Evolutionary conservation across 2,113 vertebrate genomes (phyloP).

Genomic region (Sitta europaea): DNA sequence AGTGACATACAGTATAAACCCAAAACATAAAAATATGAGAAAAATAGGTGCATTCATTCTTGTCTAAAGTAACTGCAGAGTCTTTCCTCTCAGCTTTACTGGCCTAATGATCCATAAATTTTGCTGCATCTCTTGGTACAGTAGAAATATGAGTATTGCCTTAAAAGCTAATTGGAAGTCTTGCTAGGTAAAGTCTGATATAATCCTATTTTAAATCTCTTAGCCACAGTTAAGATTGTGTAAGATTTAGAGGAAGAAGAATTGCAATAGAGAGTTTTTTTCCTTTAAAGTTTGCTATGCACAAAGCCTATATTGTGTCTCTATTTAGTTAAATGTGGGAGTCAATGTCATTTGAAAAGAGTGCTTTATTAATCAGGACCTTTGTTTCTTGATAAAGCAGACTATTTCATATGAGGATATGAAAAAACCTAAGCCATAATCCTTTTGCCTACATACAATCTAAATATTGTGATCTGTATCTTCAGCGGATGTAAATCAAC

Average conservation of each 20-base stretch:
- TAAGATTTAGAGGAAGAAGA: background rate
- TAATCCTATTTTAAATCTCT: slow-evolving; percentile 30
- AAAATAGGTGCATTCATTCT: slow-evolving; percentile 6
- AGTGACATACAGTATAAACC: background rate
- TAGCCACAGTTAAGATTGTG: background rate
- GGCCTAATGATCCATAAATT: slow-evolving; percentile 52
- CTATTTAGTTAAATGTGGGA: background rate
- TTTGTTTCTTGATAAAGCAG: background rate
- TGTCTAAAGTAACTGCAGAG: background rate
- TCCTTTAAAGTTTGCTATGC: background rate
- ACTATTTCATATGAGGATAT: background rate
- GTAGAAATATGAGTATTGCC: slow-evolving; percentile 25
- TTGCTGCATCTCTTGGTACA: background rate
- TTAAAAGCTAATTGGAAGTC: slow-evolving; percentile 52
- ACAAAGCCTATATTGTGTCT: background rate
- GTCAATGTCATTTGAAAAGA: background rate
- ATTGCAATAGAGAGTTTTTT: background rate
- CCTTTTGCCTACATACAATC: background rate
- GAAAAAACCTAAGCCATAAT: background rate
- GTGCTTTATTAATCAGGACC: background rate
- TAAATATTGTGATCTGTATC: background rate
- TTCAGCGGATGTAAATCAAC: background rate
- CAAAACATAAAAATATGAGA: slow-evolving; percentile 9
- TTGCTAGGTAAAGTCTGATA: slow-evolving; percentile 15
- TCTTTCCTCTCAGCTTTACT: slow-evolving; percentile 26